Evolutionary conservation across 1,140 invertebrate genomes (phyloP), one percentile per base, ranked within the genome.

Genomic region (Lasioglossum albipes): DNA sequence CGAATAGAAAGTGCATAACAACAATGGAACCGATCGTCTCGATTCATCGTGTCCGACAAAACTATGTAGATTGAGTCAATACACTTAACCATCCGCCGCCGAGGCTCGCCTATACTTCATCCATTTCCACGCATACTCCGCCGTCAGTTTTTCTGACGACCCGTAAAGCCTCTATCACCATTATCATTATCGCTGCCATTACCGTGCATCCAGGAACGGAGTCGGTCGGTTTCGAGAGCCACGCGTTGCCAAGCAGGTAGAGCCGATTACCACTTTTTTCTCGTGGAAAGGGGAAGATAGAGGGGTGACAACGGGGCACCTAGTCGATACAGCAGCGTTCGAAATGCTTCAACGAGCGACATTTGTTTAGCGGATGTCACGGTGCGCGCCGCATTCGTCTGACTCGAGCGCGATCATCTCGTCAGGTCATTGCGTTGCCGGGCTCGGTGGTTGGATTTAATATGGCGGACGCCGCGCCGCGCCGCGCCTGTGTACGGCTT

Each of bases 151-250:
- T 87, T 86, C 81, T 80, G 81, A 80, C 61, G 69, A 74, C 64
- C 84, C 85, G 71, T 85, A 85, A 86, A 83, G 81, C 84, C 84
- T 86, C 84, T 86, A 84, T 87, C 84, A 81, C 78, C 85, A 87
- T 87, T 82, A 86, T 87, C 85, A 81, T 86, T 84, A 87, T 84
- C 84, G 84, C 45, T 49, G 45, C 82, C 82, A 87, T 86, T 87
- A 87, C 70, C 42, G 72, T 65, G 68, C 82, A 79, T 87, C 73
- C 83, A 80, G 81, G 45, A 81, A 62, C 79, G 16, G 52, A 69
- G 59, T 78, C 80, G 68, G 61, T 20, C 45, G 83, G 73, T 67
- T 78, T 75, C 76, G 70, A 84, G 84, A 87, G 85, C 81, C 84
- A 86, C 84, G 73, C 81, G 81, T 84, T 77, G 72, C n/a, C 79